Percentiles rank a stretch among this genome's conserved stretches.
Conservation (phyloP, 2,797 vertebrate species). For the Fistularia tabacaria region DNA sequence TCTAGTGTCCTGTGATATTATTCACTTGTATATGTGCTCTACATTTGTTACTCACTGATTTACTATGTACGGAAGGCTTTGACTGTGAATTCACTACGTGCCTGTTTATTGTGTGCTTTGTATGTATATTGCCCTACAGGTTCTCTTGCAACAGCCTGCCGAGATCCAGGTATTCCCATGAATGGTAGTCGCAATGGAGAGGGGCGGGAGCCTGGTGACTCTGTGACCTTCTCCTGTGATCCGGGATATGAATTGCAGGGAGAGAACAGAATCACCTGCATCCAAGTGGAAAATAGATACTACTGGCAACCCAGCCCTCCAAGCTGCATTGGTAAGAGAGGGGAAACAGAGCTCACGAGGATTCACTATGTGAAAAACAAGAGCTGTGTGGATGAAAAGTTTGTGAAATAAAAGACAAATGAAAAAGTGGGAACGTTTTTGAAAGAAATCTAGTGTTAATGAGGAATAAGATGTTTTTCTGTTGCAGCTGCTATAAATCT, state of each 20-base stretch:
- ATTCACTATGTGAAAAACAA: conserved; percentile 13
- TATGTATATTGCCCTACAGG: conserved; percentile 69
- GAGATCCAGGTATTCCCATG: conserved; percentile 95
- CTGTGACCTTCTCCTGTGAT: conserved; percentile 93
- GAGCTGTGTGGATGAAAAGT: conserved; percentile 11
- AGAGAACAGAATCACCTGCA: conserved; percentile 95
- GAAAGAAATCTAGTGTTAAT: conserved; percentile 6
- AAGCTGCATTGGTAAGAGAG: conserved; percentile 92
- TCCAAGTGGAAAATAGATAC: conserved; percentile 98
- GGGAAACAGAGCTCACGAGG: conserved; percentile 11
- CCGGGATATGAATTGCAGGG: conserved; percentile 96
- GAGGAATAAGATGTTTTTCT: conserved; percentile 33
- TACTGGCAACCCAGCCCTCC: conserved; percentile 98
- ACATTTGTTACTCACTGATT: too few species aligned
- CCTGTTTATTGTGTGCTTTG: too few species aligned
- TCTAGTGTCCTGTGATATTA: too few species aligned
- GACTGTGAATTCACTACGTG: background rate
- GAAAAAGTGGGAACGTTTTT: conserved; percentile 20
- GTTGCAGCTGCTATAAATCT: conserved; percentile 7
- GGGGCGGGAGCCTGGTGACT: conserved; percentile 92
- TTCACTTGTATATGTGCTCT: too few species aligned
- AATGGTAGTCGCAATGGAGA: conserved; percentile 96
- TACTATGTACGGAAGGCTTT: too few species aligned
- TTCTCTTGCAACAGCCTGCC: conserved; percentile 92
- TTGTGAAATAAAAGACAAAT: background rate